Conservation (phyloP, 2,888 invertebrate genomes). For the Dendrolimus pini region DNA sequence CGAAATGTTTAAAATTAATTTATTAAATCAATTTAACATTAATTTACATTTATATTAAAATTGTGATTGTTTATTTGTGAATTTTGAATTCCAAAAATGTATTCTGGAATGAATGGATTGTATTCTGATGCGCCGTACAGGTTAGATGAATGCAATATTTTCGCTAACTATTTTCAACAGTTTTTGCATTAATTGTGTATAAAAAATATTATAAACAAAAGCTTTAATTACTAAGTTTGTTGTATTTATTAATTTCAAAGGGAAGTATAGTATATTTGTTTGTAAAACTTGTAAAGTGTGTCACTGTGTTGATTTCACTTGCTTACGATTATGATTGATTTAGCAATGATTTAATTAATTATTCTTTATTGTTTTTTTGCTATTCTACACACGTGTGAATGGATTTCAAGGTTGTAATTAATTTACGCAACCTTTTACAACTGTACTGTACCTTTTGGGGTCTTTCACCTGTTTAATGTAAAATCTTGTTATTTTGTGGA, state of each 20-base stretch:
- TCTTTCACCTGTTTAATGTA: too few species aligned
- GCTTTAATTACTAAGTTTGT: neutral
- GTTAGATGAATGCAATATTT: constrained; percentile 35
- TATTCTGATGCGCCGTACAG: constrained; percentile 62
- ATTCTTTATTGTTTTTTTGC: neutral
- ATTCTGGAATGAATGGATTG: constrained; percentile 59
- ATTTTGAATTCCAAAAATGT: constrained; percentile 38
- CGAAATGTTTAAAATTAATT: constrained; percentile 1
- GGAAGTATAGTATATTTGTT: constrained; percentile 1
- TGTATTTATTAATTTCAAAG: neutral
- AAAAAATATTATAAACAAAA: too few species aligned
- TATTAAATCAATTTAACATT: neutral
- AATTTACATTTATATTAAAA: constrained; percentile 1
- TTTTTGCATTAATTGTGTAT: too few species aligned
- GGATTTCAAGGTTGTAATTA: neutral
- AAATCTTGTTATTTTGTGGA: too few species aligned
- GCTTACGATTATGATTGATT: neutral
- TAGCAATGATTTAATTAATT: neutral
- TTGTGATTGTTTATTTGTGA: constrained; percentile 16
- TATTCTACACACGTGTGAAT: neutral
- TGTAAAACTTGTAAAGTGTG: constrained; percentile 3
- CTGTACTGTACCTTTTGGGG: neutral
- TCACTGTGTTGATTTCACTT: neutral
- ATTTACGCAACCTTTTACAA: neutral
- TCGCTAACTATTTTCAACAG: constrained; percentile 7